Conservation (phyloP, 2,797 vertebrate species). For the Sylvia borin region DNA sequence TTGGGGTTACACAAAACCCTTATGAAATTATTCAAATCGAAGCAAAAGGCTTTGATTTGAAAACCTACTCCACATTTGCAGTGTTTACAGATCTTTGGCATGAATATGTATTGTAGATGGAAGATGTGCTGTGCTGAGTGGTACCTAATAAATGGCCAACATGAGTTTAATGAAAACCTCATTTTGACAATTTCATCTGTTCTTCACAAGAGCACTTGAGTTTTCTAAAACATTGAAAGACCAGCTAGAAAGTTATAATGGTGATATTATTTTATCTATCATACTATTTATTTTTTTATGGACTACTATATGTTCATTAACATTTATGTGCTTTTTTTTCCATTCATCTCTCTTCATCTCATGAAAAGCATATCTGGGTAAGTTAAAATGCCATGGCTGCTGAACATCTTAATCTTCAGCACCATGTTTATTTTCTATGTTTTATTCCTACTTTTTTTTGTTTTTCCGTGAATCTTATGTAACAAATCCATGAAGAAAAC, state of each 20-base stretch:
- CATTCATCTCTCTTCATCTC: constrained; percentile 89
- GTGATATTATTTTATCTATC: constrained; percentile 78
- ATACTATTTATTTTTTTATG: constrained; percentile 66
- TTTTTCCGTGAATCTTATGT: constrained; percentile 36
- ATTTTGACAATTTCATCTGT: neutral
- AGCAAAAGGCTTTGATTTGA: neutral
- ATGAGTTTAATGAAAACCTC: neutral
- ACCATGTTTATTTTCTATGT: constrained; percentile 75
- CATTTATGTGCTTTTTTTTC: constrained; percentile 93
- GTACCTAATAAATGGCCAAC: neutral
- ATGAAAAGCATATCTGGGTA: constrained; percentile 93
- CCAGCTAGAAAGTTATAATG: constrained; percentile 47
- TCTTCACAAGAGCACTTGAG: neutral
- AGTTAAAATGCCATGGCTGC: constrained; percentile 87
- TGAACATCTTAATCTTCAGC: constrained; percentile 81
- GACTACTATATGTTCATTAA: constrained; percentile 79
- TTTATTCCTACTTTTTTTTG: constrained; percentile 36
- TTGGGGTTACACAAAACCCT: neutral
- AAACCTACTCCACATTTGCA: neutral
- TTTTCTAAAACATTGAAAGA: neutral
- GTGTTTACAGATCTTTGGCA: neutral
- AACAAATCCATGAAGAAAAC: neutral
- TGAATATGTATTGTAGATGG: neutral
- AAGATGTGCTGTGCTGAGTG: neutral
- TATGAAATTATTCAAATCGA: neutral